Conservation (phyloP, 2,113 vertebrate species). For the Propithecus coquereli region DNA sequence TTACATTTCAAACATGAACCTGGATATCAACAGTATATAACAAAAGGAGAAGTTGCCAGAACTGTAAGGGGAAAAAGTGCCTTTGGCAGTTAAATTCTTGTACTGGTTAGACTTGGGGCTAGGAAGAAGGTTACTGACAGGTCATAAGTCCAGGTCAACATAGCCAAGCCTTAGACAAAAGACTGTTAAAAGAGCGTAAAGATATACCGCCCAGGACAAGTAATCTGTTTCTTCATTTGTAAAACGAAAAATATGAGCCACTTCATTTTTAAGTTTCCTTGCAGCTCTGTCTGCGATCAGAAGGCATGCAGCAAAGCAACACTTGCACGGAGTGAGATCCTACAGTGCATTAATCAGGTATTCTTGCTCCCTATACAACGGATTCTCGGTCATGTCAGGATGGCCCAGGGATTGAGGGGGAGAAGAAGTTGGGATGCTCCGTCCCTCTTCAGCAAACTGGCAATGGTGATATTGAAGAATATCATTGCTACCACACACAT, state of each 20-base stretch:
- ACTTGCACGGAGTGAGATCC: not conserved
- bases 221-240: not conserved
- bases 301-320: not conserved
- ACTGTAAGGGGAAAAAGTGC: not conserved
- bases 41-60: not conserved
- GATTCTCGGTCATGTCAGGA: not conserved
- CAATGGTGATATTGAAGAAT: not conserved
- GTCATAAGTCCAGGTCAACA: not conserved
- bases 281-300: not conserved
- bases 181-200: not conserved
- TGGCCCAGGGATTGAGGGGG: not conserved
- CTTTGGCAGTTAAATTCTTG: not conserved
- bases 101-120: not conserved
- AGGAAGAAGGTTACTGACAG: not conserved
- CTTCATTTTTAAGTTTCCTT: not conserved
- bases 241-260: not conserved
- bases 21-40: not conserved
- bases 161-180: not conserved
- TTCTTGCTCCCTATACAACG: not conserved
- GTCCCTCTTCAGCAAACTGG: not conserved
- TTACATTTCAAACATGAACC: not conserved
- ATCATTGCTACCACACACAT: not conserved
- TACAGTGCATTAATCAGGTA: not conserved
- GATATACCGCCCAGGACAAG: not conserved
- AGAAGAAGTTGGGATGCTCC: not conserved